Evolutionary conservation across 1,140 invertebrate species (phyloP).

Genomic region (Radopholus similis): DNA sequence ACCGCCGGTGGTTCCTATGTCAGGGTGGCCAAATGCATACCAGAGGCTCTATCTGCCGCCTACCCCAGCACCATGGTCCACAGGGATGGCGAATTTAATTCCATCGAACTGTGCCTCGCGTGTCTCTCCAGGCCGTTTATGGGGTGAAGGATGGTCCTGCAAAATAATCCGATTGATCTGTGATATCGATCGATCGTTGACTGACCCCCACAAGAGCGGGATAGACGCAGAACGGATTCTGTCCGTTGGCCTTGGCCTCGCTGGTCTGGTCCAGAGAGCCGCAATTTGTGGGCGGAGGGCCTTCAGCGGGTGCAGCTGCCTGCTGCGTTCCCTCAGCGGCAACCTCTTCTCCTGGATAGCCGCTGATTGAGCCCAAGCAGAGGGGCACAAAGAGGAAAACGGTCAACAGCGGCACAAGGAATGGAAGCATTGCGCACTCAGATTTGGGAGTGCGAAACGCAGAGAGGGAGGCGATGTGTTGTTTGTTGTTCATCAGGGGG

Average conservation of each 20-base stretch:
- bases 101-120: neutral
- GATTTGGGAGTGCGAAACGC: too few species aligned
- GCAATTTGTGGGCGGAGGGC: neutral
- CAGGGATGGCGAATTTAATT: neutral
- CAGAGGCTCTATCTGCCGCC: neutral
- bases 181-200: neutral
- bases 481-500: too few species aligned
- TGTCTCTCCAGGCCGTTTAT: neutral
- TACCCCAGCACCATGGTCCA: neutral
- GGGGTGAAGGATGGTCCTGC: slow-evolving; percentile 11
- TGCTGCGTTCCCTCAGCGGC: too few species aligned
- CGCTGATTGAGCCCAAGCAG: too few species aligned
- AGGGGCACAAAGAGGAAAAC: too few species aligned
- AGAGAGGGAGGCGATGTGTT: too few species aligned
- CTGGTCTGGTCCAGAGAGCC: slow-evolving; percentile 8
- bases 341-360: too few species aligned
- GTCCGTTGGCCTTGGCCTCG: slow-evolving; percentile 15
- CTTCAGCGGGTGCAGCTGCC: neutral
- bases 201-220: slow-evolving; percentile 10
- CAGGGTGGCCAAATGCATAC: neutral
- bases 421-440: too few species aligned
- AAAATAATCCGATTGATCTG: neutral
- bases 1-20: neutral
- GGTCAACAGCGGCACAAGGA: too few species aligned
- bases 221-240: slow-evolving; percentile 17